phyloP scores from a whole-genome alignment of 2,113 vertebrate species.

The Emydura subglobosa region DNA sequence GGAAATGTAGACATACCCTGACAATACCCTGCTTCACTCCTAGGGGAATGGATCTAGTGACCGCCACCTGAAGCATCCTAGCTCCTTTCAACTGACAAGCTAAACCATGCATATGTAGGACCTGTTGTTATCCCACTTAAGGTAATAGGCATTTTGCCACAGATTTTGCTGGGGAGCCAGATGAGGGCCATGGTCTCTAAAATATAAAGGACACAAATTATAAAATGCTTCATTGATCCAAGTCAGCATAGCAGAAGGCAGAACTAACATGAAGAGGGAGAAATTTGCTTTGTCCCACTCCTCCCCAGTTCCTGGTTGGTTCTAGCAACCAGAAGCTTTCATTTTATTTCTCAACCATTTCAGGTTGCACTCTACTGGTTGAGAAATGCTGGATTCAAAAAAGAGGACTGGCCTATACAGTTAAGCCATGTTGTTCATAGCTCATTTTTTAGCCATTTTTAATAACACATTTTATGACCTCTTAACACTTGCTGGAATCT shows the following conservation, averaged over 20 bases:
- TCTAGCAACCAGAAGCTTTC: neutral
- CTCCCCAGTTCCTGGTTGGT: neutral
- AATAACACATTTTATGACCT: rapidly evolving
- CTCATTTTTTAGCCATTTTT: neutral
- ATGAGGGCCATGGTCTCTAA: rapidly evolving
- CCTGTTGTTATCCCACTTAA: neutral
- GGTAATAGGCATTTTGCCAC: neutral
- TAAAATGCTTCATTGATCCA: neutral
- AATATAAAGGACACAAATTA: neutral
- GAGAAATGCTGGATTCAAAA: neutral
- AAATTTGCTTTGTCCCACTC: neutral
- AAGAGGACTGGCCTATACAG: neutral
- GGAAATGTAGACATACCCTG: too few relatives aligned
- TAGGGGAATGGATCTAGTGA: neutral
- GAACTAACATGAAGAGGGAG: neutral
- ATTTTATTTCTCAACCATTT: neutral
- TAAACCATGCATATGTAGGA: neutral
- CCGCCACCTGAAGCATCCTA: neutral
- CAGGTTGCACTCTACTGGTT: neutral
- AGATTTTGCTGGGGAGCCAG: neutral
- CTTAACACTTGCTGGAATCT: neutral
- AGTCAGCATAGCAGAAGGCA: neutral
- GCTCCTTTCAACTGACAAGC: neutral
- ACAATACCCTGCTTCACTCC: neutral
- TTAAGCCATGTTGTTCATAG: neutral